phyloP scores from a whole-genome alignment of 1,140 invertebrate species.

The Drosophila rhopaloa region DNA sequence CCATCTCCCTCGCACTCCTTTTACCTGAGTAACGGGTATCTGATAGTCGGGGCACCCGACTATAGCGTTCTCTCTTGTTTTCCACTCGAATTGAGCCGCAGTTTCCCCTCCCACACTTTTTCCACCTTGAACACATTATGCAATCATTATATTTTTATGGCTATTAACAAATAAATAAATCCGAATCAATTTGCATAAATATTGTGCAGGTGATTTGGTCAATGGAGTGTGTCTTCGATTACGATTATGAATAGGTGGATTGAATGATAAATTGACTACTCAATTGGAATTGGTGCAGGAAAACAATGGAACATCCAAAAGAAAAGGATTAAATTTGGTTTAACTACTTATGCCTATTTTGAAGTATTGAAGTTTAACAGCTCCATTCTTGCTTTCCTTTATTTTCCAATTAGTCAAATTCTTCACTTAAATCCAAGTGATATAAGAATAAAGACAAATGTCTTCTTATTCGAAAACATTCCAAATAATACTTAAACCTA shows the following conservation, averaged over 20 bases:
- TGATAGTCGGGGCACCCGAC: no score
- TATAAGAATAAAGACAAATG: no score
- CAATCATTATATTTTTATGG: constrained; percentile 77
- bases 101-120: neutral
- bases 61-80: no score
- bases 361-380: no score
- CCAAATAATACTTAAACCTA: no score
- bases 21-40: no score
- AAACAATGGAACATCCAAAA: neutral
- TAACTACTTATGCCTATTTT: no score
- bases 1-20: no score
- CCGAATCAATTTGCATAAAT: constrained; percentile 64
- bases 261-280: constrained; percentile 21
- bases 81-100: constrained; percentile 64
- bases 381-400: no score
- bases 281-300: constrained; percentile 17
- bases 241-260: constrained; percentile 12
- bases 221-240: constrained; percentile 46
- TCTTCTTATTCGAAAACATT: no score
- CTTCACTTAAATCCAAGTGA: no score
- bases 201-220: constrained; percentile 66
- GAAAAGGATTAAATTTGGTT: neutral
- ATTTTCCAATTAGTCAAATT: no score
- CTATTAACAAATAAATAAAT: constrained; percentile 70
- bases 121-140: constrained; percentile 40